A percentile compares a stretch with the other conserved stretches of the same genome.
Conservation (phyloP, 2,113 vertebrate species). For the Plecturocebus donacophilus region DNA sequence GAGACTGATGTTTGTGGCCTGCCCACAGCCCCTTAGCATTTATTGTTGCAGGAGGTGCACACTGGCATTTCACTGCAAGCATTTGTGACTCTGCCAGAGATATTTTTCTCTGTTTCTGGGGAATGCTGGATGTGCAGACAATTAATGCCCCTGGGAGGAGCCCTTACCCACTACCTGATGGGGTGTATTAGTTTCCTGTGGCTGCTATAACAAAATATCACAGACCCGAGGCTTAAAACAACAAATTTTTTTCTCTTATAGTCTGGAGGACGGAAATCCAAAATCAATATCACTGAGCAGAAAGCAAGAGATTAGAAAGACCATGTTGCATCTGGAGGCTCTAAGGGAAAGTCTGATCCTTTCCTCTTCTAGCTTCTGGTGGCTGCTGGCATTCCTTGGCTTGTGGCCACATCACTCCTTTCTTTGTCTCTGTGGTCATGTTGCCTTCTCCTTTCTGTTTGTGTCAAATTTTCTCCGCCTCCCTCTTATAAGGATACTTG, state of each 20-base stretch:
- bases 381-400: not conserved
- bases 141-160: too few species aligned
- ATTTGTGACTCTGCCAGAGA: not conserved
- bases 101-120: not conserved
- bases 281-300: not conserved
- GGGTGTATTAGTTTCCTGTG: not conserved
- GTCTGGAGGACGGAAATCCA: not conserved
- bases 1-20: not conserved
- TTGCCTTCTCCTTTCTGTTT: not conserved
- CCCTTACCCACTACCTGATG: not conserved
- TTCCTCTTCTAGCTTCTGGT: not conserved
- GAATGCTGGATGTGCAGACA: not conserved
- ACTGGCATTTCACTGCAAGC: not conserved
- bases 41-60: not conserved
- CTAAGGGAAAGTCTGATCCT: accelerated
- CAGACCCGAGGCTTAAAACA: not conserved
- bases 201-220: not conserved
- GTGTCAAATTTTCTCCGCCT: not conserved
- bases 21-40: not conserved
- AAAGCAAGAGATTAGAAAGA: not conserved
- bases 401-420: not conserved
- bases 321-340: accelerated
- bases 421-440: not conserved
- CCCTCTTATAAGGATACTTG: not conserved
- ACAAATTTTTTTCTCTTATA: not conserved